A percentile compares a stretch with the other conserved stretches of the same genome.
phyloP scores from a whole-genome alignment of 1,140 invertebrate genomes.

The Cherax destructor region DNA sequence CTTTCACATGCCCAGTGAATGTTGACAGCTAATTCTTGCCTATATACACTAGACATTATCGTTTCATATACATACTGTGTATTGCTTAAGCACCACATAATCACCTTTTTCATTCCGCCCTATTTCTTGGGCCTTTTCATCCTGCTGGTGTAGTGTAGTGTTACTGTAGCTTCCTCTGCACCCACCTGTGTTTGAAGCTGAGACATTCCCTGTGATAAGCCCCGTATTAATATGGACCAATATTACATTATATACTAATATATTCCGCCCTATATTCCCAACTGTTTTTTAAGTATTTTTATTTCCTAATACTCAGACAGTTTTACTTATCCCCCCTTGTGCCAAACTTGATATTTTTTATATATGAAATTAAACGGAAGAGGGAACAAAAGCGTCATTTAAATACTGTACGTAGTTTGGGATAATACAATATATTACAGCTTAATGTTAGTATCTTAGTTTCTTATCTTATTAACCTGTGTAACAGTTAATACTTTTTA shows the following conservation, averaged over 20 bases:
- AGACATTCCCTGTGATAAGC: slow-evolving; percentile 1
- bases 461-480: no score
- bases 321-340: not conserved
- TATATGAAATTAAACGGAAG: not conserved
- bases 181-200: not conserved
- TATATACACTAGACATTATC: no score
- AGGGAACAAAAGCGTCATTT: not conserved
- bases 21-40: no score
- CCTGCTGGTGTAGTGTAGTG: not conserved
- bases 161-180: not conserved
- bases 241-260: not conserved
- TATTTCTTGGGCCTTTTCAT: no score
- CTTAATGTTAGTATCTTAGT: no score
- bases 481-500: no score
- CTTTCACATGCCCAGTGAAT: no score
- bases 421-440: no score
- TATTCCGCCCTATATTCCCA: slow-evolving; percentile 3
- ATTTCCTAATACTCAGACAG: not conserved
- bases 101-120: not conserved
- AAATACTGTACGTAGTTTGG: not conserved
- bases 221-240: not conserved
- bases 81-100: no score
- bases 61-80: no score
- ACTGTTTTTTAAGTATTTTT: not conserved
- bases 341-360: not conserved